A percentile compares a stretch with the other conserved stretches of the same genome.
phyloP scores from a whole-genome alignment of 2,113 vertebrate species.

The Onychostoma macrolepis region DNA sequence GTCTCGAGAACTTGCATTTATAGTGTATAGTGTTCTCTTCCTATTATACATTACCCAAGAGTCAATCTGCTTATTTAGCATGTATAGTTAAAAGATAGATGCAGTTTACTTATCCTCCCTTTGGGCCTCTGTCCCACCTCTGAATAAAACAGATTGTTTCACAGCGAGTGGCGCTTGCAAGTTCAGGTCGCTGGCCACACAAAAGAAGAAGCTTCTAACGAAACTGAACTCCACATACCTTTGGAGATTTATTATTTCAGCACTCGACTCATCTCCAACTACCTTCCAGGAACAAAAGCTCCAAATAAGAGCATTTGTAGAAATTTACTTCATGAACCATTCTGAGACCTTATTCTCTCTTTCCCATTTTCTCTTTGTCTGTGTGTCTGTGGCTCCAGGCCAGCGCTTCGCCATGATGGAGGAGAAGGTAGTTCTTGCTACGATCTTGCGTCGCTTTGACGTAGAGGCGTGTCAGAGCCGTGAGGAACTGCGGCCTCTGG shows the following conservation, averaged over 20 bases:
- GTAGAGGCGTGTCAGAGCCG: constrained; percentile 77
- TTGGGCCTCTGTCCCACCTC: constrained; percentile 40
- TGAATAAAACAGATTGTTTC: constrained; percentile 58
- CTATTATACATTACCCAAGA: constrained; percentile 34
- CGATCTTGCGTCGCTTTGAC: constrained; percentile 77
- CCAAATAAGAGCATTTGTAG: background rate
- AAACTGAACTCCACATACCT: constrained; percentile 14
- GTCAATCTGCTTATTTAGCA: constrained; percentile 51
- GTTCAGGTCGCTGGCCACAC: constrained; percentile 43
- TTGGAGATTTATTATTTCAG: constrained; percentile 35
- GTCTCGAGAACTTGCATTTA: constrained; percentile 16
- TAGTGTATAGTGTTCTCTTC: constrained; percentile 35
- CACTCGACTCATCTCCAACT: constrained; percentile 26
- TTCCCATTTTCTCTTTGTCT: constrained; percentile 14
- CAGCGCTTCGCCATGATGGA: constrained; percentile 86
- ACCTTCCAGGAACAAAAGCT: constrained; percentile 11
- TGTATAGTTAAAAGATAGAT: background rate
- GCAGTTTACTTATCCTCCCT: background rate
- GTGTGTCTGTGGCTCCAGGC: constrained; percentile 68
- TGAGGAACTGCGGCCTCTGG: constrained; percentile 75
- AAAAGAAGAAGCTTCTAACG: constrained; percentile 18
- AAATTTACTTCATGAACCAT: constrained; percentile 13
- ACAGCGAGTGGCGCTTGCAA: constrained; percentile 33
- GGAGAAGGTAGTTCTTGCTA: constrained; percentile 83
- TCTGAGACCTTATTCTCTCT: background rate